phyloP scores from a whole-genome alignment of 1,140 invertebrate genomes.

The Penaeus chinensis region DNA sequence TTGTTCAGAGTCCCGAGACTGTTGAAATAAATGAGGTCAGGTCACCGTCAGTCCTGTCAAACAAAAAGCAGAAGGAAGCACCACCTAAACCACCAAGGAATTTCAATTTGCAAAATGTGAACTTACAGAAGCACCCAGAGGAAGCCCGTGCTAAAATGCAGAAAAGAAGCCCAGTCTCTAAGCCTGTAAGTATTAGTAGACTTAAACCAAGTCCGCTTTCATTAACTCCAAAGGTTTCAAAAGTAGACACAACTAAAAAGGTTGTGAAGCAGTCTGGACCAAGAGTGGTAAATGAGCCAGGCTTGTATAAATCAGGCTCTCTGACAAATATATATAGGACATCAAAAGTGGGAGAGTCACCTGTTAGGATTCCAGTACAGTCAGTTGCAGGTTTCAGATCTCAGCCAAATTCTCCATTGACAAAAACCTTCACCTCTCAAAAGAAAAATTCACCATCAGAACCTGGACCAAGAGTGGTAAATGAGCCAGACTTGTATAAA shows the following conservation, averaged over 20 bases:
- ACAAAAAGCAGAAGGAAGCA: no score
- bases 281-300: neutral
- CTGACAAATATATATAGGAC: neutral
- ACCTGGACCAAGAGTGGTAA: neutral
- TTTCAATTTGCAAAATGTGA: no score
- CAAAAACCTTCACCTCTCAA: neutral
- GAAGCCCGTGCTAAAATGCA: no score
- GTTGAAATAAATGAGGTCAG: no score
- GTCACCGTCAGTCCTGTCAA: no score
- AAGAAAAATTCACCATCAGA: neutral
- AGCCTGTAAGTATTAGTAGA: no score
- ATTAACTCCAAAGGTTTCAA: no score
- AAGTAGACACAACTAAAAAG: no score
- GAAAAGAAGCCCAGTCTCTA: no score
- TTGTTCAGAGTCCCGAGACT: neutral
- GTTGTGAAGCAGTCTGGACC: neutral
- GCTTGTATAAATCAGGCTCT: neutral
- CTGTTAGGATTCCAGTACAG: neutral
- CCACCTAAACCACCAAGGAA: no score
- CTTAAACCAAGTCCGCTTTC: no score
- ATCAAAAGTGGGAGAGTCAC: neutral
- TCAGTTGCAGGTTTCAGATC: neutral
- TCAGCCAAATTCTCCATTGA: neutral
- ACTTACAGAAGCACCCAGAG: no score
- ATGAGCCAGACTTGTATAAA: neutral